phyloP scores from a whole-genome alignment of 2,797 vertebrate species.

The Sebastes jordani region DNA sequence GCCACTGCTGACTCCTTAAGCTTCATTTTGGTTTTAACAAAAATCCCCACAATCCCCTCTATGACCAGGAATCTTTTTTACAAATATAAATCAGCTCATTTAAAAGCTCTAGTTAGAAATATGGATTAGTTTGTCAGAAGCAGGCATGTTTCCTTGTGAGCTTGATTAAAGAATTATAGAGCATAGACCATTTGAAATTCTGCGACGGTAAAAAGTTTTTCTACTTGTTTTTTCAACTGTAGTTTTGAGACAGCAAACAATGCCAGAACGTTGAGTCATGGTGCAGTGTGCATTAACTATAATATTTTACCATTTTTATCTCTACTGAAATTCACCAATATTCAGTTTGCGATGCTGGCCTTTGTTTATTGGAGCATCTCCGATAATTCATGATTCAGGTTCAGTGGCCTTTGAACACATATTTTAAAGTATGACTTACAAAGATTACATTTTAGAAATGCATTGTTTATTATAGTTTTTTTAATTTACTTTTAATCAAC shows the following conservation, averaged over 20 bases:
- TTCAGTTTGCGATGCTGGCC: background rate
- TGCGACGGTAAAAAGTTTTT: background rate
- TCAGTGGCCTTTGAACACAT: background rate
- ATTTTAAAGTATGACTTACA: background rate
- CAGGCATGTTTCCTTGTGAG: background rate
- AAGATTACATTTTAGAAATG: background rate
- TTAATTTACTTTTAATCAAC: background rate
- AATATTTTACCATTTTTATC: background rate
- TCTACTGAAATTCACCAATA: background rate
- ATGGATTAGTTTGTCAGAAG: constrained; percentile 10
- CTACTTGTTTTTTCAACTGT: background rate
- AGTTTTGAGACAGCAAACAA: background rate
- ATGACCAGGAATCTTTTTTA: constrained; percentile 4
- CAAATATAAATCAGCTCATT: constrained; percentile 25
- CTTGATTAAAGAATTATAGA: constrained; percentile 15
- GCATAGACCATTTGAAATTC: background rate
- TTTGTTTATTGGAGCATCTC: background rate
- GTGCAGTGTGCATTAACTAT: background rate
- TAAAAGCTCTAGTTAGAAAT: background rate
- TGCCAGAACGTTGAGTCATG: background rate
- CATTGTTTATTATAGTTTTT: background rate
- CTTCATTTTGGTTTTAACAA: background rate
- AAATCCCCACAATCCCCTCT: constrained; percentile 19
- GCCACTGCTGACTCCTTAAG: constrained; percentile 3
- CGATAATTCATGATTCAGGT: background rate